phyloP scores from a whole-genome alignment of 2,113 vertebrate species.

The Pachypanchax playfairii region DNA sequence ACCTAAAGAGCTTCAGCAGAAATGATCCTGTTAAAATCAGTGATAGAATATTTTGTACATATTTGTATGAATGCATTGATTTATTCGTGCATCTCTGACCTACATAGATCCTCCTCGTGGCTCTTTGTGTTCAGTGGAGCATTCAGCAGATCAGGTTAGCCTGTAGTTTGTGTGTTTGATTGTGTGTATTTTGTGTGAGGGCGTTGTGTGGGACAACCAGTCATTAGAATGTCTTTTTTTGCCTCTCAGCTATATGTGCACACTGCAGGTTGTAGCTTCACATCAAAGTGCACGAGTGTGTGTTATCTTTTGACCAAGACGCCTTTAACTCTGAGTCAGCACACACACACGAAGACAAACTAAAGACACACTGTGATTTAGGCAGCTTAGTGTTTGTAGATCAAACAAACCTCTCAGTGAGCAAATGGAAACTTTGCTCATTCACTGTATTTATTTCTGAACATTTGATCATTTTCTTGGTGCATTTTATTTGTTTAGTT shows the following conservation, averaged over 20 bases:
- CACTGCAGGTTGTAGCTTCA: conserved; percentile 1
- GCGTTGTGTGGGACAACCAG: not conserved
- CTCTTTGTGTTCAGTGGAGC: conserved; percentile 28
- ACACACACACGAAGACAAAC: conserved; percentile 8
- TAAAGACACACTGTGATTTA: conserved; percentile 21
- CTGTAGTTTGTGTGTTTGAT: not conserved
- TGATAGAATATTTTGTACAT: not conserved
- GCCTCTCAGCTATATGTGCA: not conserved
- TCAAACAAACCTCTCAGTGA: conserved; percentile 21
- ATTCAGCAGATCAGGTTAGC: conserved; percentile 18
- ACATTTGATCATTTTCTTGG: not conserved
- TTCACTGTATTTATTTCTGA: not conserved
- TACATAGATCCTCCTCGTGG: conserved; percentile 15
- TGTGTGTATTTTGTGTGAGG: conserved; percentile 10
- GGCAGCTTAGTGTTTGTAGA: conserved; percentile 18
- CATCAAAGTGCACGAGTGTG: not conserved
- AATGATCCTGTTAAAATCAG: no score
- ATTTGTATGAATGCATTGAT: not conserved
- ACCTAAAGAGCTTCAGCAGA: no score
- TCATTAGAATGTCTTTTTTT: conserved; percentile 23
- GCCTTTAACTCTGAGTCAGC: conserved; percentile 18
- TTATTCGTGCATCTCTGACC: conserved; percentile 9
- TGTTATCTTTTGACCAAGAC: conserved; percentile 3
- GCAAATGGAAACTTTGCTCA: conserved; percentile 9
- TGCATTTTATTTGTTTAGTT: no score